Evolutionary conservation across 2,113 vertebrate species (phyloP).

Genomic region (Lucifuga dentata): DNA sequence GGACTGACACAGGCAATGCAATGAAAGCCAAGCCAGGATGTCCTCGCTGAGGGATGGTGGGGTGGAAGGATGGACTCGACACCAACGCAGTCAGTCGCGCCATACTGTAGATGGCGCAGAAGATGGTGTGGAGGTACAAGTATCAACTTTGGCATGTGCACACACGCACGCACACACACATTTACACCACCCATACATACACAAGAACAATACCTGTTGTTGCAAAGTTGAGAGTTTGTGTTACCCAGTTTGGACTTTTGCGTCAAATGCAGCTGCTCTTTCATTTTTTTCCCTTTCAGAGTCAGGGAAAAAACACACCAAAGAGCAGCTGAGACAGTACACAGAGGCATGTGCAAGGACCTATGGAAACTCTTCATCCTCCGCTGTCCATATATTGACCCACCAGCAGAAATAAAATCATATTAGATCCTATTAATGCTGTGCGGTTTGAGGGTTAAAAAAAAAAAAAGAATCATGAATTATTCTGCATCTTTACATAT

Average conservation of each 20-base stretch:
- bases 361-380: conserved; percentile 22
- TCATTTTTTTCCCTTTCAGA: neutral
- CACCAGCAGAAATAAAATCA: conserved; percentile 50
- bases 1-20: conserved; percentile 70
- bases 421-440: conserved; percentile 47
- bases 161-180: conserved; percentile 13
- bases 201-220: conserved; percentile 44
- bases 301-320: conserved; percentile 17
- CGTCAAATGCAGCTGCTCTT: conserved; percentile 37
- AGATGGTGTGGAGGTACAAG: conserved; percentile 68
- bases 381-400: conserved; percentile 36
- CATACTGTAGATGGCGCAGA: conserved; percentile 48
- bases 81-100: conserved; percentile 29
- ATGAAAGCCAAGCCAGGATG: conserved; percentile 82
- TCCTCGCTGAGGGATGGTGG: conserved; percentile 65
- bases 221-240: conserved; percentile 59
- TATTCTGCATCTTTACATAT: conserved; percentile 26
- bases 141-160: conserved; percentile 45
- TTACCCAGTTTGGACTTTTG: conserved; percentile 65
- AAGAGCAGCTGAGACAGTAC: conserved; percentile 14
- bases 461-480: conserved; percentile 2
- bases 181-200: conserved; percentile 19
- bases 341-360: conserved; percentile 37
- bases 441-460: conserved; percentile 8
- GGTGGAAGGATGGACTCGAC: conserved; percentile 57